Percentiles rank a stretch among this genome's conserved stretches.
Evolutionary conservation across 2,113 vertebrate genomes (phyloP).

Genomic region (Oostethus manadensis): DNA sequence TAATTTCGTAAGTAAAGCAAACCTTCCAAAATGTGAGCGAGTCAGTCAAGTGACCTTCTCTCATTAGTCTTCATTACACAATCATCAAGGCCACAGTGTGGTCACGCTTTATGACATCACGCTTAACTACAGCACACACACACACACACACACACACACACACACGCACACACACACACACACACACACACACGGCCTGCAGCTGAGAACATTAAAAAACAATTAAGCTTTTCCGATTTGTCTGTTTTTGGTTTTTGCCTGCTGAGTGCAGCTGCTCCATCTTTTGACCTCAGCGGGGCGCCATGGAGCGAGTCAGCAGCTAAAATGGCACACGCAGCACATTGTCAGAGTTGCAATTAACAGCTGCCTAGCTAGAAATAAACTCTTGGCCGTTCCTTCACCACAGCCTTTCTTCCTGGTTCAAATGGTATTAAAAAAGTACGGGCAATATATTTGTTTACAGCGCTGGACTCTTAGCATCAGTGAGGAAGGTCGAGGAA

Average conservation of each 20-base stretch:
- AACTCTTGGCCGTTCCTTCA: too few species aligned
- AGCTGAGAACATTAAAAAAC: constrained; percentile 59
- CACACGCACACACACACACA: constrained; percentile 9
- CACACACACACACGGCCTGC: constrained; percentile 9
- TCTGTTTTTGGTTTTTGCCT: constrained; percentile 44
- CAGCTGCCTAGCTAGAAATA: too few species aligned
- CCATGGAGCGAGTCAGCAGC: neutral
- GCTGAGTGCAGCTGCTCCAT: constrained; percentile 48
- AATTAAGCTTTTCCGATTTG: constrained; percentile 56
- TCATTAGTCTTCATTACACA: too few species aligned
- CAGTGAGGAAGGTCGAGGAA: too few species aligned
- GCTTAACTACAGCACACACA: neutral
- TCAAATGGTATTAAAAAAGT: too few species aligned
- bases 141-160: constrained; percentile 9
- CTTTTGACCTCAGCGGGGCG: constrained; percentile 23
- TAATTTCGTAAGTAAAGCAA: too few species aligned
- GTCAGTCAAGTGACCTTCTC: too few species aligned
- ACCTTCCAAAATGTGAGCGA: too few species aligned
- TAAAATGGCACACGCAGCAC: constrained; percentile 2
- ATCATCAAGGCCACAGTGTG: too few species aligned
- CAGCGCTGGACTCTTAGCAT: too few species aligned
- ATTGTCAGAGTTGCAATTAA: constrained; percentile 1
- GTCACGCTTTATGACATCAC: neutral
- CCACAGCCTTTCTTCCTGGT: too few species aligned
- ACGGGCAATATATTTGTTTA: too few species aligned